Conservation (phyloP, 2,113 vertebrate species). For the Notarius quadriscutis region DNA sequence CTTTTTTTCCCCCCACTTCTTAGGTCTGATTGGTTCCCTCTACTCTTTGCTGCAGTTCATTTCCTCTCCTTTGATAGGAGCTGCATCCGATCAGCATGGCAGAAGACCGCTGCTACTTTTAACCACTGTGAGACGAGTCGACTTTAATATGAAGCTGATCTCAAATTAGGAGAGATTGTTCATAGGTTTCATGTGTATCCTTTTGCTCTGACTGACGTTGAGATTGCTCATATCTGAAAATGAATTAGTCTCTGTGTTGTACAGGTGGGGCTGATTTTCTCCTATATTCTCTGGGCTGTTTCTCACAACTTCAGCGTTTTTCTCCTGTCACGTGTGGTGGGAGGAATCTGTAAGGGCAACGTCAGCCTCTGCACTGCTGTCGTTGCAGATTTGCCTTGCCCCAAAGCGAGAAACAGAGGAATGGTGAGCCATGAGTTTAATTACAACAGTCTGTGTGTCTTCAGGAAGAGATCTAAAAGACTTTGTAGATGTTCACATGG, state of each 20-base stretch:
- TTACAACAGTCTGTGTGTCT: not conserved
- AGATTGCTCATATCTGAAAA: not conserved
- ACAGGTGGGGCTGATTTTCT: constrained; percentile 84
- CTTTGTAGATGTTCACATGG: not conserved
- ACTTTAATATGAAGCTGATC: not conserved
- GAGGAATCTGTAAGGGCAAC: constrained; percentile 92
- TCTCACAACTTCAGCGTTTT: constrained; percentile 88
- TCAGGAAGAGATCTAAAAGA: not conserved
- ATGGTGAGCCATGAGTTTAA: constrained; percentile 79
- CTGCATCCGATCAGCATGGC: constrained; percentile 84
- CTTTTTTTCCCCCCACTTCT: not conserved
- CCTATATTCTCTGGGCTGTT: constrained; percentile 87
- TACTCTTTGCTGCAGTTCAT: constrained; percentile 95
- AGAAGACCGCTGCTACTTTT: constrained; percentile 84
- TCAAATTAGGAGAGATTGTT: not conserved
- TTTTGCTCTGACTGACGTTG: not conserved
- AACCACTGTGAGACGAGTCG: constrained; percentile 76
- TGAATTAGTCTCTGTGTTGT: constrained; percentile 52
- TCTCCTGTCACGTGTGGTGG: constrained; percentile 87
- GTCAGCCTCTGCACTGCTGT: constrained; percentile 91
- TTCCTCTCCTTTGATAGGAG: constrained; percentile 84
- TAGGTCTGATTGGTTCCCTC: constrained; percentile 90
- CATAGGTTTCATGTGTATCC: not conserved
- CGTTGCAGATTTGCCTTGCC: constrained; percentile 84
- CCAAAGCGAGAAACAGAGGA: constrained; percentile 84